Base-by-base conservation (phyloP, 2,888 invertebrate genomes). In the Monochamus alternatus region DNA sequence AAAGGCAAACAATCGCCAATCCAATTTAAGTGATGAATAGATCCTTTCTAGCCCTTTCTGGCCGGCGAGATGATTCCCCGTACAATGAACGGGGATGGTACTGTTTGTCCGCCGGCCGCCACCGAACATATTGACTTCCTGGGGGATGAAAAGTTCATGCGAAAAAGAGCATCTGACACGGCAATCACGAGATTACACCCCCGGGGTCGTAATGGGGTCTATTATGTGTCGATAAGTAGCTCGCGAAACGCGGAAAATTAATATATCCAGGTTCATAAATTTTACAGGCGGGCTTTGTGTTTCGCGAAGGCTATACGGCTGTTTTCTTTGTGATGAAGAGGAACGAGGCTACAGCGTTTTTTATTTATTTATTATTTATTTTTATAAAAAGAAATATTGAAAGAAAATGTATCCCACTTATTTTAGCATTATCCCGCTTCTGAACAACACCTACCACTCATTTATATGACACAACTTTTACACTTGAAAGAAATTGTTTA, bases 101-200 rank as follows among this genome's bases (percentile, higher is more conserved):
- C 83, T 82, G 80, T 82, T 83, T 83, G 81, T 82, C 79, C 75
- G 64, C 77, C 71, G 73, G 63, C 77, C 75, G 73, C 78, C 73
- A 74, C 72, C 73, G 75, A 76, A 82, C 82, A 75, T 81, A 83
- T 81, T 82, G 83, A 83, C 84, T 84, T 84, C 82, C 79, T 80
- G 74, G 77, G 81, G 81, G 81, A 81, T 81, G 78, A 81, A 81
- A 78, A 76, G 78, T 75, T 78, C 83, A 82, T 83, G 84, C 83
- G 83, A 83, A 84, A 84, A 83, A 78, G 79, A 83, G 83, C 83
- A 84, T 83, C 84, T 84, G 84, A 85, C 84, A 80, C 64, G 72
- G 74, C 47, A 73, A 75, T 79, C 75, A 73, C 58, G 69, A 75
- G 79, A 79, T 79, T 74, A 69, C 75, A 73, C 79, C 79, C 76